Conservation (phyloP, 2,797 vertebrate genomes). For the Novumbra hubbsi region DNA sequence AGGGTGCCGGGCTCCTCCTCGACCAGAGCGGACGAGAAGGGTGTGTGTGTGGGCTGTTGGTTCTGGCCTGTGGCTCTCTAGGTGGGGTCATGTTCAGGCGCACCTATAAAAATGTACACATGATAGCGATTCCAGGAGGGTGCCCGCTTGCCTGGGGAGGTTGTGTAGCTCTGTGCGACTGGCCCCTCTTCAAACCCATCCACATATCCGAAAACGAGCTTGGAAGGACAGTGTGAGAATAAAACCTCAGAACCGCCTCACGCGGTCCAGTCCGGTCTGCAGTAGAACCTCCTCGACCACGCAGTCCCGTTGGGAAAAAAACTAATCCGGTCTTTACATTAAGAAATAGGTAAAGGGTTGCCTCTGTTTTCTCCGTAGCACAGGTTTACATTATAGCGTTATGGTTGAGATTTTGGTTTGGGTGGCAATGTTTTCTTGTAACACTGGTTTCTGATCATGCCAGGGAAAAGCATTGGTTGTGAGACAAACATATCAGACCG, state of each 20-base stretch:
- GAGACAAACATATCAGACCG: neutral
- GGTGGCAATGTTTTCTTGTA: conserved; percentile 13
- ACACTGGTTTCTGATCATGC: conserved; percentile 8
- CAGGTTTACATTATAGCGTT: conserved; percentile 6
- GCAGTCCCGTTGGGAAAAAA: neutral
- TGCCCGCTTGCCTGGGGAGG: no score
- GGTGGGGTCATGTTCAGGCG: no score
- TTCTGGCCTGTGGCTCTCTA: no score
- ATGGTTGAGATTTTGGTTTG: conserved; percentile 17
- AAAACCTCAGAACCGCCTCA: no score
- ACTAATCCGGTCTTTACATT: neutral
- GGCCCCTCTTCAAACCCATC: no score
- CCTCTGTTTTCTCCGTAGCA: neutral
- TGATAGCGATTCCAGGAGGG: no score
- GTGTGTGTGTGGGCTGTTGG: no score
- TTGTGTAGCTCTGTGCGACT: no score
- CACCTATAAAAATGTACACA: no score
- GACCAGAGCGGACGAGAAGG: neutral
- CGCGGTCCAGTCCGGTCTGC: no score
- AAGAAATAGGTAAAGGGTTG: neutral
- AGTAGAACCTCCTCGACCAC: neutral
- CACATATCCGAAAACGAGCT: neutral
- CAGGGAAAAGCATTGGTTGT: conserved; percentile 2
- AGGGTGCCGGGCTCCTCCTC: neutral
- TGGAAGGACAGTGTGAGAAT: neutral